Percentiles rank a stretch among this genome's conserved stretches.
phyloP scores from a whole-genome alignment of 1,140 invertebrate genomes.

The Drosophila rhopaloa region DNA sequence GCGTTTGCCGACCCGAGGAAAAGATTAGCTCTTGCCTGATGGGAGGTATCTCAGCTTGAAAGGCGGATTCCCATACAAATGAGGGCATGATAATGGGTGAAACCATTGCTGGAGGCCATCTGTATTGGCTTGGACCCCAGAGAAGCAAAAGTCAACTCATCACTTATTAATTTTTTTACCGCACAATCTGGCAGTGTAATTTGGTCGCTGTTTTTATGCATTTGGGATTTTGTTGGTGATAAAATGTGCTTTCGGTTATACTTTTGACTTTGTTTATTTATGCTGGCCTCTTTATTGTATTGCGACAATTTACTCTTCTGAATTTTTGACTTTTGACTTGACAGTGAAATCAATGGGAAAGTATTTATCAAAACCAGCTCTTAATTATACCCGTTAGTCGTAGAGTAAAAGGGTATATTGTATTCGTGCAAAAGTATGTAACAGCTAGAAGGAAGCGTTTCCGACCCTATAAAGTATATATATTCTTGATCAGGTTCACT shows the following conservation, averaged over 20 bases:
- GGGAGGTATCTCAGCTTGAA: neutral
- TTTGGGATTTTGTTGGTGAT: neutral
- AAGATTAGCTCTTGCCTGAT: conserved; percentile 51
- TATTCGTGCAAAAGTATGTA: too few relatives aligned
- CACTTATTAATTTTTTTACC: conserved; percentile 8
- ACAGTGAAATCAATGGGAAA: too few relatives aligned
- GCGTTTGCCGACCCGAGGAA: conserved; percentile 20
- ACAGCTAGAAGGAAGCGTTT: too few relatives aligned
- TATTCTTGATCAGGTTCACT: too few relatives aligned
- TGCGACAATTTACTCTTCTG: too few relatives aligned
- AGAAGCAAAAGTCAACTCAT: conserved; percentile 26
- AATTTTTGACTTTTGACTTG: too few relatives aligned
- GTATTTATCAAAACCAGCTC: neutral
- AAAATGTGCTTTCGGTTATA: neutral
- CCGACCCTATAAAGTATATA: too few relatives aligned
- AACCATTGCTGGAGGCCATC: conserved; percentile 7
- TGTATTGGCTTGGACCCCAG: neutral
- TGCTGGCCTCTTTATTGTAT: too few relatives aligned
- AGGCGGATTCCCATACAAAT: conserved; percentile 14
- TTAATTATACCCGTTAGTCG: too few relatives aligned
- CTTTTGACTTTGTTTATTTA: too few relatives aligned
- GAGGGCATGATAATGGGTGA: conserved; percentile 20
- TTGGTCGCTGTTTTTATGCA: conserved; percentile 11
- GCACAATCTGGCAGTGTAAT: conserved; percentile 1
- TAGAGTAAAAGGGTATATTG: too few relatives aligned